Conservation (phyloP, 2,113 vertebrate species). For the Cathartes aura region DNA sequence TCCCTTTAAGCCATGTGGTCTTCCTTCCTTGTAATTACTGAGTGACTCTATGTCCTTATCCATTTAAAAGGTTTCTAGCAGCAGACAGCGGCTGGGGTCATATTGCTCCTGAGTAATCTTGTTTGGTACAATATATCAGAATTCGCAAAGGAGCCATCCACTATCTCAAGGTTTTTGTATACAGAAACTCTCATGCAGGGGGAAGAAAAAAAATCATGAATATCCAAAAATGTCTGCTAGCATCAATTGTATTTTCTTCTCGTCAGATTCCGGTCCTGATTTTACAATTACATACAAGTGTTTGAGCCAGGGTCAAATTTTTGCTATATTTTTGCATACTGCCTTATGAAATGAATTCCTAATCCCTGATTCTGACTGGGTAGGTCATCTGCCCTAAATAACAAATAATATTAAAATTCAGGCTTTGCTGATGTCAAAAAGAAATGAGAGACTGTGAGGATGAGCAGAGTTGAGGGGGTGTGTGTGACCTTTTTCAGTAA, state of each 20-base stretch:
- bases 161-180: not conserved
- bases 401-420: constrained; percentile 27
- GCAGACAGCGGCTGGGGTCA: not conserved
- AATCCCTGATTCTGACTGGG: not conserved
- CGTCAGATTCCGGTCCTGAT: not conserved
- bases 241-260: not conserved
- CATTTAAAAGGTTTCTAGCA: not conserved
- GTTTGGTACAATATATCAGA: not conserved
- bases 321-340: constrained; percentile 5
- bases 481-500: not conserved
- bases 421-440: not conserved
- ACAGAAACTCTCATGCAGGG: not conserved
- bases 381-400: constrained; percentile 25
- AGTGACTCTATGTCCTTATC: not conserved
- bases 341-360: not conserved
- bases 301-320: not conserved
- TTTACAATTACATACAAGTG: not conserved
- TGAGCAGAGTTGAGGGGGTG: not conserved
- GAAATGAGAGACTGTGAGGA: not conserved
- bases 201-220: not conserved
- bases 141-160: not conserved
- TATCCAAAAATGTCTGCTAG: not conserved
- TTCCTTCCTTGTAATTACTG: not conserved
- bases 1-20: not conserved
- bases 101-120: not conserved